Conservation (phyloP, 53 echinoderm and acorn worm genomes). For the Holothuria scabra region DNA sequence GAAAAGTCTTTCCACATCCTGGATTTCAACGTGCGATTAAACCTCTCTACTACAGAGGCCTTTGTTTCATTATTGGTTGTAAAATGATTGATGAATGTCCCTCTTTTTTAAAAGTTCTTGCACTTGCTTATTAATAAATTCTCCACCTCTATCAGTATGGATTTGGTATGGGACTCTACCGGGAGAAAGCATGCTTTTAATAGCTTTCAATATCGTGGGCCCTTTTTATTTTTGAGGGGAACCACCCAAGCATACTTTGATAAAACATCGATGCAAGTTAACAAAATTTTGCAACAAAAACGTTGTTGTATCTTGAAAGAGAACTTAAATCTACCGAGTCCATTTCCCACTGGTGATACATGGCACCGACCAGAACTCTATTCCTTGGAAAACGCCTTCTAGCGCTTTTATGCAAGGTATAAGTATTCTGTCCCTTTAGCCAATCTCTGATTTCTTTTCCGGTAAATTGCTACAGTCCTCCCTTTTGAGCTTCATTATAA, state of each 20-base stretch:
- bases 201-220: constrained; percentile 7
- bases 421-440: constrained; percentile 48
- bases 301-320: constrained; percentile 42
- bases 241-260: constrained; percentile 67
- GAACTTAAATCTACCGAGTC: constrained; percentile 57
- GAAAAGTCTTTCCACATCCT: constrained; percentile 53
- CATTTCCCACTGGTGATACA: constrained; percentile 55
- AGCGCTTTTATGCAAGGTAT: constrained; percentile 55
- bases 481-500: constrained; percentile 55
- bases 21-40: constrained; percentile 64
- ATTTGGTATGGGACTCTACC: constrained; percentile 28
- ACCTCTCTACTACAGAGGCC: constrained; percentile 62
- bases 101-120: constrained; percentile 52
- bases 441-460: constrained; percentile 49
- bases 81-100: constrained; percentile 52
- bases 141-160: too few species aligned
- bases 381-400: constrained; percentile 52
- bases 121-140: constrained; percentile 56
- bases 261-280: constrained; percentile 71
- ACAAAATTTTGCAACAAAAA: constrained; percentile 46
- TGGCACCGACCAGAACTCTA: constrained; percentile 32
- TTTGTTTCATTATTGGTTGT: constrained; percentile 66
- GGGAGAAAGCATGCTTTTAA: background rate
- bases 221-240: constrained; percentile 60
- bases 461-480: constrained; percentile 47